Evolutionary conservation across 2,113 vertebrate species (phyloP), one percentile per base, ranked within the genome.

Genomic region (Thalassarche chlororhynchos): DNA sequence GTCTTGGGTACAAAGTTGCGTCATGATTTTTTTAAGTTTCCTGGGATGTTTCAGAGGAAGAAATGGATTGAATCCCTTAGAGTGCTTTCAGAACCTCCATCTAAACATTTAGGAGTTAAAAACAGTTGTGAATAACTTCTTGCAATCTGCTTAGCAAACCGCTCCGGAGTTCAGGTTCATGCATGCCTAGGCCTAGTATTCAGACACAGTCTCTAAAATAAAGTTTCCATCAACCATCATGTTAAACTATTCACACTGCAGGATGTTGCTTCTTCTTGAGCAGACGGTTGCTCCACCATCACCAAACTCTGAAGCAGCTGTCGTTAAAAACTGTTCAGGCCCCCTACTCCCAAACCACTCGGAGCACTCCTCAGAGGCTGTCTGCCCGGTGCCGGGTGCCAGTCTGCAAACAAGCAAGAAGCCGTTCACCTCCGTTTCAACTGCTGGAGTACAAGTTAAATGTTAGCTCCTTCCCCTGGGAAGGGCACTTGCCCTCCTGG

Each of bases 351-450:
- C 23, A 46, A 49, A 60, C 14, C 10, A 7, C 26, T 51, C 4
- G 1, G 31, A 42, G 2, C 0, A 1, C 15, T 75, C 28, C 29
- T 62, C 28, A 26, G 57, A 38, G 40, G 3, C 55, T 38, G 12
- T 18, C 54, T 44, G 23, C 19, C n/a, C 12, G 0, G 1, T 19
- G 5, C 14, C 1, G 1, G 6, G 4, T 42, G 69, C 29, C 47
- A 58, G 49, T 10, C 28, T 57, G 65, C 0, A 5, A 64, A 38
- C 42, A 81, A 69, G 47, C 15, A 84, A 72, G 44, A 66, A 14
- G 16, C 12, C 2, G 0, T 8, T 74, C 40, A 17, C 21, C 26
- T 64, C 52, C 0, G 0, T 34, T 55, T 38, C 69, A 85, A 21
- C 31, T 57, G 54, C 32, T 40, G 54, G 23, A 61, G 15, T 24